Evolutionary conservation across 2,888 invertebrate genomes (phyloP).

Genomic region (Tipula lateralis): DNA sequence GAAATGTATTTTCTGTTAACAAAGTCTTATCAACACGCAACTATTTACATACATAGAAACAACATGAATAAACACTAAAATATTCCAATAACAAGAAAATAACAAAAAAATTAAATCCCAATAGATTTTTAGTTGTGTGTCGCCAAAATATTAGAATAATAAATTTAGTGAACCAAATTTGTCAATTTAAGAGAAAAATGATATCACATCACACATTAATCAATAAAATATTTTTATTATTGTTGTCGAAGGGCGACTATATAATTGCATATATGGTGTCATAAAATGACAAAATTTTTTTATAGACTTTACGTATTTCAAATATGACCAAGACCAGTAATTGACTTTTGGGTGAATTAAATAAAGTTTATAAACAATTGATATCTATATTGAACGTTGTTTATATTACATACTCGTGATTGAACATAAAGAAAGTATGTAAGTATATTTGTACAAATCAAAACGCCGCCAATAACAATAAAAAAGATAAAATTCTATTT

Average conservation of each 20-base stretch:
- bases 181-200: not conserved
- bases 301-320: not conserved
- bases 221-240: not conserved
- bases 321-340: not conserved
- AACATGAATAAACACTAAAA: not conserved
- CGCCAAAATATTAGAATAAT: not conserved
- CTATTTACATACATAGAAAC: not conserved
- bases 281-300: not conserved
- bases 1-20: not conserved
- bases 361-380: not conserved
- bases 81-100: not conserved
- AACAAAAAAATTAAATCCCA: not conserved
- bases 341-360: not conserved
- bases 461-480: not conserved
- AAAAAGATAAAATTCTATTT: not conserved
- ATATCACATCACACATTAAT: not conserved
- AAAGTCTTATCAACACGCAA: not conserved
- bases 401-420: not conserved
- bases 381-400: not conserved
- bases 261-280: not conserved
- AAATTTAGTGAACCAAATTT: not conserved
- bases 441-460: not conserved
- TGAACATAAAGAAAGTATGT: not conserved
- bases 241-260: not conserved
- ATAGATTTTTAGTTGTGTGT: not conserved